Conservation (phyloP, 2,888 invertebrate species). For the Epinotia bilunana region DNA sequence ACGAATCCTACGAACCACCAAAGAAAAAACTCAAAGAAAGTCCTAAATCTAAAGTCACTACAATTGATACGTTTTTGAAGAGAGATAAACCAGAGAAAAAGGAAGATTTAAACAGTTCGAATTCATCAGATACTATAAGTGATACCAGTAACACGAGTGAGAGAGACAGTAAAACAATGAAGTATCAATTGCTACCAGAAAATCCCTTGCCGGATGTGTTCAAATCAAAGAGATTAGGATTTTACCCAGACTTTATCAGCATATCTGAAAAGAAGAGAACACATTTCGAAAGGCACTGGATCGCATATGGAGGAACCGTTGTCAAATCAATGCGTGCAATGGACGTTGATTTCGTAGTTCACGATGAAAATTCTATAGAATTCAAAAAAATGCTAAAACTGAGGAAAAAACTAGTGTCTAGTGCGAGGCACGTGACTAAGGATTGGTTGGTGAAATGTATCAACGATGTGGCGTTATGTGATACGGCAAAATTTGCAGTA, state of each 20-base stretch:
- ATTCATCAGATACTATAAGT: slow-evolving; percentile 42
- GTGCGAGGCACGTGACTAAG: slow-evolving; percentile 70
- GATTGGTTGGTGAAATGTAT: slow-evolving; percentile 75
- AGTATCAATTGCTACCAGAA: slow-evolving; percentile 57
- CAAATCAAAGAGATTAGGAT: slow-evolving; percentile 66
- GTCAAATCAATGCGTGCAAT: slow-evolving; percentile 66
- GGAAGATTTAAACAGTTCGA: slow-evolving; percentile 46
- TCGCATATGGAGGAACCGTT: slow-evolving; percentile 85
- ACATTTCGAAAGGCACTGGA: slow-evolving; percentile 85
- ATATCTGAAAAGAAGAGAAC: slow-evolving; percentile 69
- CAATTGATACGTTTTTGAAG: slow-evolving; percentile 51
- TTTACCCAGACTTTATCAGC: slow-evolving; percentile 78
- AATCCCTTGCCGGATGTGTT: slow-evolving; percentile 73
- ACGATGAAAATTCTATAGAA: slow-evolving; percentile 62
- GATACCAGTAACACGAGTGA: slow-evolving; percentile 43
- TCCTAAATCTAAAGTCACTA: slow-evolving; percentile 54
- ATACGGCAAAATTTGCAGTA: slow-evolving; percentile 67
- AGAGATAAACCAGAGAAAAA: slow-evolving; percentile 44
- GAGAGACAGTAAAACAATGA: slow-evolving; percentile 42
- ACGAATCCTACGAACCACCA: slow-evolving; percentile 56
- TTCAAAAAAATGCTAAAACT: slow-evolving; percentile 65
- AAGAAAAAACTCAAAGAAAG: slow-evolving; percentile 65
- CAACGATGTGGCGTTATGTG: slow-evolving; percentile 64
- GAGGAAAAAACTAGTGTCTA: slow-evolving; percentile 57
- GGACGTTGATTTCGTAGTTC: slow-evolving; percentile 72